These are phyloP conservation scores for Vimba vimba DNA, from an alignment of 2,113 vertebrate species.

Conservation along the genomic window DNA sequence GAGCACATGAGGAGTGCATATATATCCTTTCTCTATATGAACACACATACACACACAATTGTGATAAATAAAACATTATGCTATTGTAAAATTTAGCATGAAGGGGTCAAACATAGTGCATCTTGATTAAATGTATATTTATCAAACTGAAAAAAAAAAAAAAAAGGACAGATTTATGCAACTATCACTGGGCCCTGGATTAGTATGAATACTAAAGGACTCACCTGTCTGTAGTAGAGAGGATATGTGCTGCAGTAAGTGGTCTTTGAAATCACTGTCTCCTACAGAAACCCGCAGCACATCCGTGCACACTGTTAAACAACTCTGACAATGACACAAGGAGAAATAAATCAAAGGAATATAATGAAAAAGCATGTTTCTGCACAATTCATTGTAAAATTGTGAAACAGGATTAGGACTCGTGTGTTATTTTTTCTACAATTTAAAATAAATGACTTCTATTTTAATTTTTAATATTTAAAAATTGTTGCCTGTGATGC, in stretches of 20 bases:
- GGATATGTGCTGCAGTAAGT: constrained; percentile 79
- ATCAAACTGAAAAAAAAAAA: no score
- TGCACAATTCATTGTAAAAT: neutral
- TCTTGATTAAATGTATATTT: neutral
- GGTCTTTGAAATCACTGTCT: constrained; percentile 76
- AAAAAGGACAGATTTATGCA: no score
- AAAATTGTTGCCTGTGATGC: no score
- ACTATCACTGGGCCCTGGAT: no score
- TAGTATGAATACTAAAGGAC: neutral
- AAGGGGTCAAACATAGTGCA: neutral
- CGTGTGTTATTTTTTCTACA: no score
- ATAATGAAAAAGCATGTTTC: neutral
- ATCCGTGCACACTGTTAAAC: constrained; percentile 82
- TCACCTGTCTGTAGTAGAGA: constrained; percentile 82
- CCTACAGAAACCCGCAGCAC: constrained; percentile 84
- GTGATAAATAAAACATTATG: neutral
- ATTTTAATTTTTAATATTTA: no score
- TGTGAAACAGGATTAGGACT: neutral
- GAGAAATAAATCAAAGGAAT: neutral
- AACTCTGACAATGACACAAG: constrained; percentile 73
- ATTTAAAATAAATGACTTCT: no score
- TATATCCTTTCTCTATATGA: constrained; percentile 78
- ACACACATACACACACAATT: neutral
- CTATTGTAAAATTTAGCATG: neutral
- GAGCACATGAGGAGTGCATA: constrained; percentile 80